Evolutionary conservation across 2,113 vertebrate species (phyloP), one percentile per base, ranked within the genome.

Genomic region (Athene cunicularia): DNA sequence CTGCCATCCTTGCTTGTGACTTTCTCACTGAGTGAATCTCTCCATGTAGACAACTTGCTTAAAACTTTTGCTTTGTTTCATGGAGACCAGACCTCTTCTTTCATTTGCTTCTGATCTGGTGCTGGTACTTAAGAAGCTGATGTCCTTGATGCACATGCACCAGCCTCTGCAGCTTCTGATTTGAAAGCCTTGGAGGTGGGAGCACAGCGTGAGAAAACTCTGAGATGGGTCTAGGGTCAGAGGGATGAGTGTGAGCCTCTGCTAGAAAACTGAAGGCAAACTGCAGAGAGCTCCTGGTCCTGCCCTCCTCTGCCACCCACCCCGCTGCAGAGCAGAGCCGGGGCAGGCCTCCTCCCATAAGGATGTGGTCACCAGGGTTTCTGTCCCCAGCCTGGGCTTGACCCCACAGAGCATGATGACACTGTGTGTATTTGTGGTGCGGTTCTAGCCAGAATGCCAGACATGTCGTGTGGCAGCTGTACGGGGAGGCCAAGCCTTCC

Each of bases 391-490:
- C 77, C 89, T 73, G 70, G 66, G 58, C 37, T 50, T 58, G 80
- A 93, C 89, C 76, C 86, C 2, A 0, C 13, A 8, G 64, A 49
- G 39, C 2, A 7, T 2, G 17, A 45, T 21, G 77, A 62, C 12
- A 3, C 23, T 1, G 9, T 33, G 50, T 84, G 20, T 91, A 92
- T 92, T 96, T 96, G 89, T 52, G 79, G 94, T 15, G 5, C 3
- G 3, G 28, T 80, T 55, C 77, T 91, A 21, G 6, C 95, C 89
- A 93, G 77, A 97, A 98, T 92, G 74, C 87, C 95, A 97, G 94
- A 96, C 88, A 47, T 75, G 85, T 94, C 16, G 14, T 11, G 67
- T 60, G 80, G 81, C 93, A 97, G 85, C 88, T 97, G 84, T 76
- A 55, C 3, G 33, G 74, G 62, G 79, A 81, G 77, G 80, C 62